Percentiles rank a stretch among this genome's conserved stretches.
Evolutionary conservation across 2,797 vertebrate genomes (phyloP).

Genomic region (Argyrosomus regius): DNA sequence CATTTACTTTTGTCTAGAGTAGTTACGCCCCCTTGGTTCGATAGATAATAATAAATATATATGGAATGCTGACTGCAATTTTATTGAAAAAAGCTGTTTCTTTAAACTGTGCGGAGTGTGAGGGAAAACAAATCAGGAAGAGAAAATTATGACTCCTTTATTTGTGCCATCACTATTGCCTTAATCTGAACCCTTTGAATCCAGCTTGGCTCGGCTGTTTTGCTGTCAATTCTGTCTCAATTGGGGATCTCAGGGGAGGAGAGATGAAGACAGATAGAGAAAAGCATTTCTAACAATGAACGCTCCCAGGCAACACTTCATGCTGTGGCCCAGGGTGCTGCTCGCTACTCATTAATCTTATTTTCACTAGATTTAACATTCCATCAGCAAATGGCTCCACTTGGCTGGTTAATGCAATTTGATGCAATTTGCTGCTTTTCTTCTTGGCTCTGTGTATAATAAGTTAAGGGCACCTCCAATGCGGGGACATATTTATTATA

Average conservation of each 20-base stretch:
- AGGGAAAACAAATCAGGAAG: constrained; percentile 20
- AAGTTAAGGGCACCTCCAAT: constrained; percentile 74
- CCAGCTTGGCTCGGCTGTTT: constrained; percentile 49
- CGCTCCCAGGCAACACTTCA: constrained; percentile 61
- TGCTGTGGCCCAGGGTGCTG: constrained; percentile 68
- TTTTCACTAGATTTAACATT: constrained; percentile 84
- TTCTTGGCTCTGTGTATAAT: constrained; percentile 67
- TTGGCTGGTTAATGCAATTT: constrained; percentile 83
- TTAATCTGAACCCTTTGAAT: constrained; percentile 35
- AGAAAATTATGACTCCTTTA: constrained; percentile 30
- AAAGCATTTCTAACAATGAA: constrained; percentile 71
- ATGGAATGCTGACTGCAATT: constrained; percentile 12
- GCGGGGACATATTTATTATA: constrained; percentile 68
- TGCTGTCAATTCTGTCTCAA: constrained; percentile 53
- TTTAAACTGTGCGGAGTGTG: constrained; percentile 11
- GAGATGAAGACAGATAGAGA: constrained; percentile 72
- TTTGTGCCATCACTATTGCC: constrained; percentile 31
- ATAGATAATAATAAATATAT: constrained; percentile 12
- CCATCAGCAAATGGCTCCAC: constrained; percentile 81
- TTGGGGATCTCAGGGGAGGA: constrained; percentile 60
- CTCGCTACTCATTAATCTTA: constrained; percentile 83
- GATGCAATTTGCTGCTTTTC: constrained; percentile 78
- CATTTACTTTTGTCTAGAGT: constrained; percentile 4
- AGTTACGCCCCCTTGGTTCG: neutral
- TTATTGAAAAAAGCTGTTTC: constrained; percentile 5